Base-by-base conservation (phyloP, 2,113 vertebrate genomes). In the Elanoides forficatus region DNA sequence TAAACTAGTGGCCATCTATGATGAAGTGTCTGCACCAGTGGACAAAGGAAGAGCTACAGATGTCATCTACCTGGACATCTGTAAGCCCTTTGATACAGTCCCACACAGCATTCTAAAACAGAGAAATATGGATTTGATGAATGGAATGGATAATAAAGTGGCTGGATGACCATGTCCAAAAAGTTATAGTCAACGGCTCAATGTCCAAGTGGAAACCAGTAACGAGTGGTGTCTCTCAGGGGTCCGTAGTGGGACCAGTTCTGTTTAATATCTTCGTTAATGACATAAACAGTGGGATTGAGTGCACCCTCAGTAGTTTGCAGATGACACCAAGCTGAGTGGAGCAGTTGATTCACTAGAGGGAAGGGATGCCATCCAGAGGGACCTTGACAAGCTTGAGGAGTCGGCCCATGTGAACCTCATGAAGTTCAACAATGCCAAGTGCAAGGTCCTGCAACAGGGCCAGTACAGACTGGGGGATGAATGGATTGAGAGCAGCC, bases 91-190 rank as follows among this genome's bases (percentile, higher is more conserved):
- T 72, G 29, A 62, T 42, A 56, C 2, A 8, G 13, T 45, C 14
- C 22, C 8, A 13, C 8, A 88, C 29, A 52, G 26, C 34, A 36
- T 56, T 75, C 40, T 71, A 71, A 88, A 55, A 26, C 18, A 71
- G 26, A 76, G 43, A 84, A 81, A 36, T 52, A 52, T 7, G 9
- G 13, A 10, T 48, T 45, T 53, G 52, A 36, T 67, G 29, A 58
- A 52, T 58, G 18, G 5, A 47, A 76, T 43, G 11, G 52, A 26
- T 73, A 22, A 67, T 11, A 84, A 66, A 81, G 42, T 30, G 6
- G 12, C 58, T 81, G 36, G n/a, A 67, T 47, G 36, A 36, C 62
- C 4, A 2, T 26, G 13, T 34, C 52, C 0, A 0, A 76, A 62
- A 72, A 19, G 2, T 43, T 83, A 7, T 4, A n/a, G 21, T 66